Evolutionary conservation across 2,888 invertebrate species (phyloP).

Genomic region (Podabrus alpinus): DNA sequence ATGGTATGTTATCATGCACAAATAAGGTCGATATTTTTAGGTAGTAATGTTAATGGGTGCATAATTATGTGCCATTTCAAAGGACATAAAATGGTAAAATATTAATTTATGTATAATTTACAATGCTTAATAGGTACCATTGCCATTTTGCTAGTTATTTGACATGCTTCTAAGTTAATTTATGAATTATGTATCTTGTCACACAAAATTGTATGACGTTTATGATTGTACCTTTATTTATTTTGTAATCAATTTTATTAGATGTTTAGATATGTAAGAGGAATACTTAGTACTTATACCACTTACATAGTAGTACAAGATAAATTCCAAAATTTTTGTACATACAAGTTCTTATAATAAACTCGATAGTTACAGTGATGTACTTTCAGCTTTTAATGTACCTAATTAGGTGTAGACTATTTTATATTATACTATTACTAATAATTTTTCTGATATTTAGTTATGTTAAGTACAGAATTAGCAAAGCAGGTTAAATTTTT

Average conservation of each 20-base stretch:
- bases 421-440: no score
- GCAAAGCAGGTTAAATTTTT: no score
- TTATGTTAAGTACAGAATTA: no score
- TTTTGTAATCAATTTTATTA: background rate
- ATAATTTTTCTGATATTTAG: no score
- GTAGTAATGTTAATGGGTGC: background rate
- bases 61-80: background rate
- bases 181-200: background rate
- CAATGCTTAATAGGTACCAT: background rate
- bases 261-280: background rate
- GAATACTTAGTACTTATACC: background rate
- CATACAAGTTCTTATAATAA: background rate
- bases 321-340: background rate
- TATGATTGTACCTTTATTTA: background rate
- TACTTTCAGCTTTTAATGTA: background rate
- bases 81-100: background rate
- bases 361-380: background rate
- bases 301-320: background rate
- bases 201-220: background rate
- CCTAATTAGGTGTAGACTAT: background rate
- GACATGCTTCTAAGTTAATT: background rate
- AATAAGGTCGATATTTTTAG: background rate
- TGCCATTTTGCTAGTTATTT: background rate
- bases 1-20: background rate
- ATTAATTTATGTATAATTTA: background rate